Base-by-base conservation (phyloP, 1,140 invertebrate species). In the Metaphire vulgaris region DNA sequence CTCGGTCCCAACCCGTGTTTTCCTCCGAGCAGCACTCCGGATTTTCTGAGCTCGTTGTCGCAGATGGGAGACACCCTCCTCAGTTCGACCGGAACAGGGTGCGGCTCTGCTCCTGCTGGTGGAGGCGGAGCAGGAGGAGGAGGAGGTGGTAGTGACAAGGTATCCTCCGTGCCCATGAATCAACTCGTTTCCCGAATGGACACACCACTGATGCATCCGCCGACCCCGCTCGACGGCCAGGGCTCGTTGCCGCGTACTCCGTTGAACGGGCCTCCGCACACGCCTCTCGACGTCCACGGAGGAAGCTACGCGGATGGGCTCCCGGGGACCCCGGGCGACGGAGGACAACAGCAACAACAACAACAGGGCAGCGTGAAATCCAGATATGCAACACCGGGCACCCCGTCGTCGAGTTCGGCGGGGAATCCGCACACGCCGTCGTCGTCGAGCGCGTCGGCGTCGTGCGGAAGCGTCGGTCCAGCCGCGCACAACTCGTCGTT, bases 251-350 rank as follows among this genome's bases (percentile, higher is more conserved):
- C 79, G 77, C 29, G 79, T 77, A 74, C 80, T 77, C n/a, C n/a
- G n/a, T n/a, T n/a, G n/a, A n/a, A n/a, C n/a, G n/a, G n/a, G n/a
- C n/a, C 76, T 78, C 77, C 74, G 79, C 74, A 69, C 68, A 74
- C 34, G 78, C 78, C 65, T 76, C 76, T 71, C 76, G 74, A 72
- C 66, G 14, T 56, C 33, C 33, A 69, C 77, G n/a, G 64, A 64
- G 77, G 77, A 73, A 28, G 78, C 64, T 76, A 33, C 83, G 82
- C 74, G 81, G 80, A 79, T 16, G 74, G 64, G 16, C 64, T 80
- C 79, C 79, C 81, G 81, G 79, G 78, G 76, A 31, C 77, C 78
- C 68, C 76, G 71, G 67, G 26, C 28, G 28, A 1, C 33, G 26
- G 33, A 1, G 0, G 32, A 71, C 28, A 71, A 71, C 28, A n/a